Evolutionary conservation across 1,140 invertebrate genomes (phyloP), one percentile per base, ranked within the genome.

Genomic region (Papilio aristodemus): DNA sequence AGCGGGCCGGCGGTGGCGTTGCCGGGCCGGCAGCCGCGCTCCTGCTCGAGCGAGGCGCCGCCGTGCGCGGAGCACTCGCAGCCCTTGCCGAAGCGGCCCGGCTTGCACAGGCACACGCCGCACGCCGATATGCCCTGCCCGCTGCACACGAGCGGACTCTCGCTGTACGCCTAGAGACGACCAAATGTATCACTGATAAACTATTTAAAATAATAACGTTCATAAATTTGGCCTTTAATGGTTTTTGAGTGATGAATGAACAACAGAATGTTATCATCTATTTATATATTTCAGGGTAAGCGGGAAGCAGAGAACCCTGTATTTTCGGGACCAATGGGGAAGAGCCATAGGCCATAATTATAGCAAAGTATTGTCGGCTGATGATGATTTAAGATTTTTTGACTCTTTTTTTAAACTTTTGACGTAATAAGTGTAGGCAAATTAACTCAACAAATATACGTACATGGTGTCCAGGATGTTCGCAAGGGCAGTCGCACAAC

Each of bases 401-500:
- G n/a, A n/a, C n/a, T n/a, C n/a, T n/a, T n/a, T n/a, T n/a, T n/a
- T n/a, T n/a, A n/a, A n/a, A n/a, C n/a, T 32, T 32, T 32, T 32
- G 27, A 6, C 27, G 2, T 6, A 32, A 32, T 32, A 2, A 32
- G 6, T 32, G 27, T 32, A 41, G n/a, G n/a, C n/a, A 41, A n/a
- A n/a, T n/a, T n/a, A 41, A 67, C 7, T 69, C 10, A 54, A 41
- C 68, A 13, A 62, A 39, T 11, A 64, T 37, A 83, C 88, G 94
- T 70, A 94, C 93, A 59, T 79, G 79, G 71, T 94, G 92, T 57
- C 93, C 93, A 0, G 90, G 86, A 70, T 93, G 92, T 84, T 97
- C 97, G 89, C 98, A 99, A 22, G 95, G 95, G 80, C 98, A 99
- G 73, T 97, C 95, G 81, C 98, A 99, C 1, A 97, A 89, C 93